Evolutionary conservation across 2,797 vertebrate genomes (phyloP).

Genomic region (Pangasius mekongensis): DNA sequence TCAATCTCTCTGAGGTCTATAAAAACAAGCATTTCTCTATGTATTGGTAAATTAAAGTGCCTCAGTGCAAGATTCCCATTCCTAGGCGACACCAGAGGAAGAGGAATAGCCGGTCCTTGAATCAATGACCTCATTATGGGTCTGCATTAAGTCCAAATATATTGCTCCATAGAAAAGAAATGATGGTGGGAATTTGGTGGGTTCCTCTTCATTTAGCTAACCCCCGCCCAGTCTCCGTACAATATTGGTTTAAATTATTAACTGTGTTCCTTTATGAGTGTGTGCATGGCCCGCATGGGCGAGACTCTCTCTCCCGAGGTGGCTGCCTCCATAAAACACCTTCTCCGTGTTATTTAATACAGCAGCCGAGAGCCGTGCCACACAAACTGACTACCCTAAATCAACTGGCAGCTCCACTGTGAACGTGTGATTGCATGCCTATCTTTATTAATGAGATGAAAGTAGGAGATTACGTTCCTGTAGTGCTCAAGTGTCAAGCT

Average conservation of each 20-base stretch:
- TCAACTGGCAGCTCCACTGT: slow-evolving; percentile 28
- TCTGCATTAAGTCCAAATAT: slow-evolving; percentile 42
- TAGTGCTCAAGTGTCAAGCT: slow-evolving; percentile 21
- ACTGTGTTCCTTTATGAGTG: slow-evolving; percentile 54
- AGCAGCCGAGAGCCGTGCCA: slow-evolving; percentile 28
- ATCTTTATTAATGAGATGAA: slow-evolving; percentile 55
- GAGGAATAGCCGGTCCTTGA: slow-evolving; percentile 34
- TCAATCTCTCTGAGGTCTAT: slow-evolving; percentile 38
- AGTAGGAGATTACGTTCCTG: slow-evolving; percentile 38
- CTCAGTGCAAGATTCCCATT: slow-evolving; percentile 17
- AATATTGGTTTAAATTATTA: slow-evolving; percentile 62
- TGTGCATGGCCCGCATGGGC: slow-evolving; percentile 22
- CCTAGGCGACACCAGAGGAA: slow-evolving; percentile 10
- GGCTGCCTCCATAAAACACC: slow-evolving; percentile 31
- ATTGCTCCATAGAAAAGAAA: slow-evolving; percentile 24
- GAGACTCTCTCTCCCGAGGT: slow-evolving; percentile 20
- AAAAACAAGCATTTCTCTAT: slow-evolving; percentile 39
- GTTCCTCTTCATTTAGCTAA: slow-evolving; percentile 43
- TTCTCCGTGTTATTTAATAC: slow-evolving; percentile 46
- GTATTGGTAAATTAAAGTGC: slow-evolving; percentile 47
- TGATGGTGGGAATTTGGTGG: slow-evolving; percentile 21
- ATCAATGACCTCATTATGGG: slow-evolving; percentile 55
- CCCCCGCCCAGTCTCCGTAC: slow-evolving; percentile 25
- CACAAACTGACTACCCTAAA: slow-evolving; percentile 47
- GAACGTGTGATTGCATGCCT: slow-evolving; percentile 40